phyloP scores from a whole-genome alignment of 1,140 invertebrate species.

The Drosophila biarmipes region DNA sequence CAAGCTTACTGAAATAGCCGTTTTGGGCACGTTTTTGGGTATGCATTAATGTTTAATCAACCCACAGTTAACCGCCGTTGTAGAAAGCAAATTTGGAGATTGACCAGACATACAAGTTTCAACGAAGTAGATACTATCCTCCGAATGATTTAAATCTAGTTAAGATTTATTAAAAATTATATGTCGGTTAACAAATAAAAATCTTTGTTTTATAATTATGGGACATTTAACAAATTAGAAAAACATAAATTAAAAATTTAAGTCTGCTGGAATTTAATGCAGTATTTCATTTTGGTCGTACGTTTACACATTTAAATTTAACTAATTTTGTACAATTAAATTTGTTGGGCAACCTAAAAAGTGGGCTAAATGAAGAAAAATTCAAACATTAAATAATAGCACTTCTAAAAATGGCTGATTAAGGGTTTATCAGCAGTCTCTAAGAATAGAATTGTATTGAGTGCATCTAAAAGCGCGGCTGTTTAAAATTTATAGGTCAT shows the following conservation, averaged over 20 bases:
- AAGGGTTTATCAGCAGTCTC: not conserved
- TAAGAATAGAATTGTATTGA: conserved; percentile 14
- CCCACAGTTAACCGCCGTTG: not conserved
- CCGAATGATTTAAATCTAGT: not conserved
- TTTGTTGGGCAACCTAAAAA: not conserved
- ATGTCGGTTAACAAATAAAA: too few species aligned
- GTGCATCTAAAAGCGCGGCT: conserved; percentile 8
- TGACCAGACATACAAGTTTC: not conserved
- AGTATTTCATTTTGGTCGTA: too few species aligned
- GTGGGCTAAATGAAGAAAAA: too few species aligned
- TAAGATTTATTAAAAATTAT: too few species aligned
- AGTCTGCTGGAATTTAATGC: too few species aligned
- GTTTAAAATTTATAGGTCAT: conserved; percentile 34
- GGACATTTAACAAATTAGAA: too few species aligned
- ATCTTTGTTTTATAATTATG: too few species aligned
- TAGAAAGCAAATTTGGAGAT: not conserved
- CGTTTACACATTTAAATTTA: too few species aligned
- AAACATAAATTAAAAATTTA: too few species aligned
- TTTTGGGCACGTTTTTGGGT: conserved; percentile 16
- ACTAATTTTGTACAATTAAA: too few species aligned
- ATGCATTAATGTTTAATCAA: conserved; percentile 8
- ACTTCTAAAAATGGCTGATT: not conserved
- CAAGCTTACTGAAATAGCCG: conserved; percentile 26
- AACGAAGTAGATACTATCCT: not conserved
- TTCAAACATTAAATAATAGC: too few species aligned